phyloP scores from a whole-genome alignment of 2,888 invertebrate species.

The Andricus curvator region DNA sequence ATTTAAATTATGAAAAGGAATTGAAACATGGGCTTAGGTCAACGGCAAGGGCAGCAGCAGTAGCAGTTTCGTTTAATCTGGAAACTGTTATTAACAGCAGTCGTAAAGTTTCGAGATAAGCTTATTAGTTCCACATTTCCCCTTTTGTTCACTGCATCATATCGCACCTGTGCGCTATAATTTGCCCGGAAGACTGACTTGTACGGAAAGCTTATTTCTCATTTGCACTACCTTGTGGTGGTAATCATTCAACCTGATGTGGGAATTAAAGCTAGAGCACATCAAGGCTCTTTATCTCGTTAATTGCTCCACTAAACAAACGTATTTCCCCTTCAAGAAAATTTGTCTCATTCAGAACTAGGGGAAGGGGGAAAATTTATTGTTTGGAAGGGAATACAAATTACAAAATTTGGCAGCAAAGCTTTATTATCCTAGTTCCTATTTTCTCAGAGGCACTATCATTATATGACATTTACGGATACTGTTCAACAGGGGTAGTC shows the following conservation, averaged over 20 bases:
- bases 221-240: not conserved
- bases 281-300: conserved; percentile 27
- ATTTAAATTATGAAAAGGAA: conserved; percentile 2
- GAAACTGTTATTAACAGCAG: conserved; percentile 22
- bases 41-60: not conserved
- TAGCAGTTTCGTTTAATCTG: conserved; percentile 18
- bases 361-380: not conserved
- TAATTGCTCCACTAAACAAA: conserved; percentile 20
- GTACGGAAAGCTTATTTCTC: conserved; percentile 8
- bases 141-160: conserved; percentile 12
- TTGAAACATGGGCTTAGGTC: conserved; percentile 19
- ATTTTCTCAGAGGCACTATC: no score
- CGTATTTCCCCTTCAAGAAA: not conserved
- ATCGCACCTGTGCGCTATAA: not conserved
- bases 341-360: not conserved
- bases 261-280: conserved; percentile 18
- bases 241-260: conserved; percentile 11
- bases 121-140: conserved; percentile 38
- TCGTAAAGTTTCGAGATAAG: conserved; percentile 39
- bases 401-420: not conserved
- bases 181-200: not conserved
- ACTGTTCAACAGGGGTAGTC: no score
- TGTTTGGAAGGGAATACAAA: not conserved
- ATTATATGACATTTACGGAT: no score
- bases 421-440: not conserved